Evolutionary conservation across 2,113 vertebrate genomes (phyloP).

Genomic region (Gorsachius goisagi): DNA sequence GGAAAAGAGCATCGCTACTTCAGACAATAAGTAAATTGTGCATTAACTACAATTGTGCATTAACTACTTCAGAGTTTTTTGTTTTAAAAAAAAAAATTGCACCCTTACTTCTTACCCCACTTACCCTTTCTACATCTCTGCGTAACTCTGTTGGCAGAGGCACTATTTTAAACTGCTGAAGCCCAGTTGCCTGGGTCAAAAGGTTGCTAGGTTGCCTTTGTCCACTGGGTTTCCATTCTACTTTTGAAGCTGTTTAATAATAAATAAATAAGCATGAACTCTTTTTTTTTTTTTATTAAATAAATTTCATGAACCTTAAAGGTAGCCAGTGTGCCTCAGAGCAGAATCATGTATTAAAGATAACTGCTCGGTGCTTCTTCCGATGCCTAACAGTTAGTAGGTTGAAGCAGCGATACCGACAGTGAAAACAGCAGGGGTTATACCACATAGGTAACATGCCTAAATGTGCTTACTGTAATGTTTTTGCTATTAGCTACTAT

Average conservation of each 20-base stretch:
- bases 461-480: not conserved
- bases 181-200: not conserved
- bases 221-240: not conserved
- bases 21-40: not conserved
- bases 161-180: not conserved
- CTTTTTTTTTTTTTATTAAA: not conserved
- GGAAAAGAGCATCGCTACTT: not conserved
- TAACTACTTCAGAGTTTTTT: not conserved
- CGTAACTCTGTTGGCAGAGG: not conserved
- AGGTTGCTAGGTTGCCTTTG: not conserved
- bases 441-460: not conserved
- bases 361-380: not conserved
- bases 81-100: not conserved
- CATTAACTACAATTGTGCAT: not conserved
- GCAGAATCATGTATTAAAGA: not conserved
- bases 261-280: not conserved
- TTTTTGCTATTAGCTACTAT: not conserved
- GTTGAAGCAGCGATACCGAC: not conserved
- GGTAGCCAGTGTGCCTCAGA: not conserved
- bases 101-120: not conserved
- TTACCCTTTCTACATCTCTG: not conserved
- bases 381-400: not conserved
- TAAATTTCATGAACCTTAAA: not conserved
- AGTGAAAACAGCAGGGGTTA: not conserved
- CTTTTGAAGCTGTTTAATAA: not conserved